Percentiles rank a stretch among this genome's conserved stretches.
Evolutionary conservation across 2,113 vertebrate species (phyloP).

Genomic region (Nothoprocta pentlandii): DNA sequence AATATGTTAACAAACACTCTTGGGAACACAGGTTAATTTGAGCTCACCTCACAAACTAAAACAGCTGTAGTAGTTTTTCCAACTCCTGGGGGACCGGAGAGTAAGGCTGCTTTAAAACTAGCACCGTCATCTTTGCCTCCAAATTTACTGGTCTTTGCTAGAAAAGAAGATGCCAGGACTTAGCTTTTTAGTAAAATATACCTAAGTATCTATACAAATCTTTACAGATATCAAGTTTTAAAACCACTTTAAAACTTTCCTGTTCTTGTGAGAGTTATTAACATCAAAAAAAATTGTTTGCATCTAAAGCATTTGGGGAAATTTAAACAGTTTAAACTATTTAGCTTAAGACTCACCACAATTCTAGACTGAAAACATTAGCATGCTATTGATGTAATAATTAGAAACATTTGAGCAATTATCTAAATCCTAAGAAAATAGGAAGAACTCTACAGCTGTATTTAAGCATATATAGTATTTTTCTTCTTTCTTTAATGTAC

Average conservation of each 20-base stretch:
- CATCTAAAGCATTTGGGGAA: background rate
- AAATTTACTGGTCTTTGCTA: conserved; percentile 82
- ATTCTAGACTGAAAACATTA: background rate
- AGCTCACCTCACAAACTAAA: conserved; percentile 92
- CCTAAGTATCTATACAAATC: background rate
- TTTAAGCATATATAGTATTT: background rate
- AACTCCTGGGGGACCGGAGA: conserved; percentile 96
- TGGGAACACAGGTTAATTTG: background rate
- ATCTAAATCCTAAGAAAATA: background rate
- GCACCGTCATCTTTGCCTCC: conserved; percentile 89
- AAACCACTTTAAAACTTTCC: no score
- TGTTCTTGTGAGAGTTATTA: background rate
- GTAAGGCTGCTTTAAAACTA: conserved; percentile 90
- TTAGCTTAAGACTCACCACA: background rate
- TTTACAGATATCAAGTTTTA: background rate
- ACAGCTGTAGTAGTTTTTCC: conserved; percentile 98
- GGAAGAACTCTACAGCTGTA: accelerated
- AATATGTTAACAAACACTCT: background rate
- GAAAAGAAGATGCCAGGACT: background rate
- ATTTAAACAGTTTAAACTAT: background rate
- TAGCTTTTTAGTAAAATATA: background rate
- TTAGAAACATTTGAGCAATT: background rate
- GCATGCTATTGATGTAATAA: background rate
- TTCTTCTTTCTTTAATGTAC: no score
- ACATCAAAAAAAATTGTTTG: background rate